phyloP scores from a whole-genome alignment of 2,888 invertebrate species.

The Lasioglossum vierecki region DNA sequence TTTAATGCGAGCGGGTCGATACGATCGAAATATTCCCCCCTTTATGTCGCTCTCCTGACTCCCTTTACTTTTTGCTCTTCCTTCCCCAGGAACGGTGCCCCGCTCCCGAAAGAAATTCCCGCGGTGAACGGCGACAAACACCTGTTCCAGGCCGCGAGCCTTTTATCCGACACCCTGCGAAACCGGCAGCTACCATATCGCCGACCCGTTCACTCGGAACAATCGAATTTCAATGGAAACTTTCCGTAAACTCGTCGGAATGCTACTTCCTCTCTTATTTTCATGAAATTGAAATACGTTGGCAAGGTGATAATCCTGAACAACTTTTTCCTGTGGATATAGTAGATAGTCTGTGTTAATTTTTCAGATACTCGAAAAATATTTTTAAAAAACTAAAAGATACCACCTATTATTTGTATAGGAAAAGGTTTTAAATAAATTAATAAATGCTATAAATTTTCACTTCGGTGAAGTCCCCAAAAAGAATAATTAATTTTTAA shows the following conservation, averaged over 20 bases:
- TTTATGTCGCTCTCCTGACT: background rate
- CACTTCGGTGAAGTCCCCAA: background rate
- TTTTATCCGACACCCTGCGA: background rate
- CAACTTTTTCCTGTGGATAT: too few species aligned
- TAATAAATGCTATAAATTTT: too few species aligned
- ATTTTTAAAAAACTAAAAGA: too few species aligned
- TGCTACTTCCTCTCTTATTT: too few species aligned
- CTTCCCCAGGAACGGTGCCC: background rate
- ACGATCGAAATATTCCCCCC: conserved; percentile 46
- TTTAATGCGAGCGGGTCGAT: conserved; percentile 40
- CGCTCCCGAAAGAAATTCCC: conserved; percentile 3
- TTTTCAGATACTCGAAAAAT: too few species aligned
- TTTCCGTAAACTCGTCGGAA: background rate
- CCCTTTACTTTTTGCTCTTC: background rate
- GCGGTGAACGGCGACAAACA: too few species aligned
- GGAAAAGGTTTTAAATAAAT: too few species aligned
- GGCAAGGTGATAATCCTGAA: too few species aligned
- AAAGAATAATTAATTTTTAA: background rate
- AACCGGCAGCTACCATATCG: background rate
- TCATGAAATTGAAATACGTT: too few species aligned
- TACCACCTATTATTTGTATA: too few species aligned
- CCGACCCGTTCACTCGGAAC: background rate
- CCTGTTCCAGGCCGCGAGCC: background rate
- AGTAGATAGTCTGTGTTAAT: too few species aligned
- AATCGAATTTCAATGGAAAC: background rate